phyloP scores from a whole-genome alignment of 2,797 vertebrate species.

The Staurois parvus region DNA sequence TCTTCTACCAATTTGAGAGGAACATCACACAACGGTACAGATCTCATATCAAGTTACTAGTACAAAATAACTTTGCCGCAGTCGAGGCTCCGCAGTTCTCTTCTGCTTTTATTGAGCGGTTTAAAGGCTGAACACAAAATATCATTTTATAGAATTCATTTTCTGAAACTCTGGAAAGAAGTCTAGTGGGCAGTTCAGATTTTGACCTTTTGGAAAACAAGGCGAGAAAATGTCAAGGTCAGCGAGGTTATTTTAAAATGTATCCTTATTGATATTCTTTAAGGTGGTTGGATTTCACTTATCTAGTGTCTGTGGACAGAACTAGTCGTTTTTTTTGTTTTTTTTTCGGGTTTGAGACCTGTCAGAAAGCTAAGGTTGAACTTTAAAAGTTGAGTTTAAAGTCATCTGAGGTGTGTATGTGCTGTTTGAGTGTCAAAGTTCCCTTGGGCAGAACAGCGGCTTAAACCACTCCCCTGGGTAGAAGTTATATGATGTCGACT shows the following conservation, averaged over 20 bases:
- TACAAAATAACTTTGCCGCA: conserved; percentile 1
- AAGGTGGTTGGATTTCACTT: conserved; percentile 4
- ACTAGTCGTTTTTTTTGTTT: not conserved
- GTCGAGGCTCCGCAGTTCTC: not conserved
- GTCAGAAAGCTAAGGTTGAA: no score
- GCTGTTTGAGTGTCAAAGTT: no score
- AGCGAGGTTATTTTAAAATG: not conserved
- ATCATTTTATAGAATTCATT: not conserved
- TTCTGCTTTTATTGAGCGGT: conserved; percentile 27
- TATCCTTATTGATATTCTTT: not conserved
- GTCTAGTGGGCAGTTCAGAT: not conserved
- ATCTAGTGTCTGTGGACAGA: not conserved
- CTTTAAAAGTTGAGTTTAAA: no score
- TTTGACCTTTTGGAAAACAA: conserved; percentile 15
- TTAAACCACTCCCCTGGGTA: no score
- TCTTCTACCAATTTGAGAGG: not conserved
- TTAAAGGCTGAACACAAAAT: conserved; percentile 23
- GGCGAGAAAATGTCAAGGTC: conserved; percentile 29
- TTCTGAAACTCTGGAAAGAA: conserved; percentile 26
- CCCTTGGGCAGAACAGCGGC: no score
- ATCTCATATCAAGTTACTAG: not conserved
- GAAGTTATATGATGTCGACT: no score
- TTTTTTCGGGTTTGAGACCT: no score
- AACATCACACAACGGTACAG: not conserved
- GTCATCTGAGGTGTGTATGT: no score